These are phyloP conservation scores for Pangasius sanitwongsei DNA, from an alignment of 2,797 vertebrate species.

Conservation along the genomic window DNA sequence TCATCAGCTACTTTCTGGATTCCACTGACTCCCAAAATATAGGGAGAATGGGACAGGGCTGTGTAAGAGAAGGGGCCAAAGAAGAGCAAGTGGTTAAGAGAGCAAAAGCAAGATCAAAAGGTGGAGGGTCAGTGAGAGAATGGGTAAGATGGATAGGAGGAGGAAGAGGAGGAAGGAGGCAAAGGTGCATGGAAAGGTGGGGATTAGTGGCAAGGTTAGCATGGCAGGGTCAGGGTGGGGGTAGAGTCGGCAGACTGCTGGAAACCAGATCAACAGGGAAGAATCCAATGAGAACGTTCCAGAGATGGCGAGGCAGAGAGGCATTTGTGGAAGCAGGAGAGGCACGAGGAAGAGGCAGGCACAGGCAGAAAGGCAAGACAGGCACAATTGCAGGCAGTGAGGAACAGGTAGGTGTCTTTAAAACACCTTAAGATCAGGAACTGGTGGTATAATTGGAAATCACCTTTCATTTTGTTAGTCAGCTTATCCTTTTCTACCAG, in stretches of 20 bases:
- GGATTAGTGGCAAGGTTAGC: conserved; percentile 62
- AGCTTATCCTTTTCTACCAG: background rate
- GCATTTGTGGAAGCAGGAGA: conserved; percentile 46
- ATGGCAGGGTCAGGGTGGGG: conserved; percentile 51
- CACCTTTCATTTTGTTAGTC: background rate
- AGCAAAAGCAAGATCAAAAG: conserved; percentile 27
- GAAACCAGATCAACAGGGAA: conserved; percentile 59
- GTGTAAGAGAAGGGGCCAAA: conserved; percentile 33
- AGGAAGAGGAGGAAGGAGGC: conserved; percentile 52
- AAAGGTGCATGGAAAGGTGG: conserved; percentile 53
- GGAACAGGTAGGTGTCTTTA: conserved; percentile 46
- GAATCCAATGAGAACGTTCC: conserved; percentile 31
- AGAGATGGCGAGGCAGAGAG: conserved; percentile 38
- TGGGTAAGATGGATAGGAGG: conserved; percentile 14
- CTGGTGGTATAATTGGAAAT: background rate
- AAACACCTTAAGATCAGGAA: conserved; percentile 51
- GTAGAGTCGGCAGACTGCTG: conserved; percentile 63
- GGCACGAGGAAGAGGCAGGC: conserved; percentile 24
- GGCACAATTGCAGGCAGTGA: conserved; percentile 13
- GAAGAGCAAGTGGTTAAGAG: conserved; percentile 34
- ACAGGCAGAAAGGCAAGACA: conserved; percentile 24
- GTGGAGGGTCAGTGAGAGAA: conserved; percentile 47
- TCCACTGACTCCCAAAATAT: background rate
- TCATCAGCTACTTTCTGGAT: conserved; percentile 72
- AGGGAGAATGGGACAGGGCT: background rate